Evolutionary conservation across 2,888 invertebrate species (phyloP), one percentile per base, ranked within the genome.

Genomic region (Proisotoma minuta): DNA sequence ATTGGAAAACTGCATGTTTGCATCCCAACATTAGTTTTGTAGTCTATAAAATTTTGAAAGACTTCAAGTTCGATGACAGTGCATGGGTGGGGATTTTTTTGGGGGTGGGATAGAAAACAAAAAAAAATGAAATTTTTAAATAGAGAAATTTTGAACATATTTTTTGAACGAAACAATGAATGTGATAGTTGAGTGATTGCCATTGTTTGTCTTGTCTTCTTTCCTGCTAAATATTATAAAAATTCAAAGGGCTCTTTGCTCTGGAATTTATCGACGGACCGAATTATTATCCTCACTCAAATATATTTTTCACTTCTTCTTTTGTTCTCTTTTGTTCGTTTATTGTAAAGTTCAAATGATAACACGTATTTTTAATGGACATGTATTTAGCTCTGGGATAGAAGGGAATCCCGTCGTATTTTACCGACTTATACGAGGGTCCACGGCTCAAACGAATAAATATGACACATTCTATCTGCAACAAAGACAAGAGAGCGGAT

Each of bases 401-500:
- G 92, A 93, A 79, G 91, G 91, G 80, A 95, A 93, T 81, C 94
- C 94, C 63, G 92, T 92, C 75, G 94, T 95, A 75, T 95, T 91
- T 83, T 95, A 95, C 81, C 89, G 90, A 67, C 81, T 95, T 77
- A 95, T 95, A 89, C 92, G 92, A 70, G 94, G 94, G 70, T 93
- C 93, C 34, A 95, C 94, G 60, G 91, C 94, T 5, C 94, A 95
- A 81, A 95, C 94, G 74, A 95, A 95, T 82, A 95, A 94, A 81
- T 87, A 87, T 79, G 91, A 95, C 80, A 93, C 93, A 68, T 95
- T 94, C 81, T 95, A 95, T 80, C 84, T 94, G 74, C 93, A 94
- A 85, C 94, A 94, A 82, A 84, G 94, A 76, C 87, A 89, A 72
- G 92, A 93, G 77, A 90, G 91, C 78, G 91, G 91, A 68, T 88